phyloP scores from a whole-genome alignment of 2,797 vertebrate species.

The Jordanella pulchra region DNA sequence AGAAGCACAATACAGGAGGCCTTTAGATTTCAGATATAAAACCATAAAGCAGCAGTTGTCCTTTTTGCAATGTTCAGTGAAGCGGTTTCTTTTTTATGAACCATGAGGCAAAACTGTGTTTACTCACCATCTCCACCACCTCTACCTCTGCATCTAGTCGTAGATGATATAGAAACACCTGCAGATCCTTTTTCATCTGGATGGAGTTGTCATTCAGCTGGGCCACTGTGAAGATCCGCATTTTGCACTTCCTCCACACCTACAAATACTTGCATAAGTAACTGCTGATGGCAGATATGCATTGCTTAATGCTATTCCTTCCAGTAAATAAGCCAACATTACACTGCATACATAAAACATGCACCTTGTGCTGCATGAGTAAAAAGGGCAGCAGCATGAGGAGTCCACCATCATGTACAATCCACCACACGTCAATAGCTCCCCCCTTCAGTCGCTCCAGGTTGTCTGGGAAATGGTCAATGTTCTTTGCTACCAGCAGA shows the following conservation, averaged over 20 bases:
- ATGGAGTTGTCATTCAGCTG: constrained; percentile 97
- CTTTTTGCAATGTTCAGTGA: neutral
- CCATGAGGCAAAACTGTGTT: neutral
- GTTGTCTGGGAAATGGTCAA: constrained; percentile 89
- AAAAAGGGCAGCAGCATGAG: constrained; percentile 96
- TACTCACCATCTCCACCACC: constrained; percentile 95
- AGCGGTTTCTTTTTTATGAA: too few species aligned
- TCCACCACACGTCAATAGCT: constrained; percentile 95
- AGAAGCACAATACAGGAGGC: neutral
- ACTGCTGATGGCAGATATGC: too few species aligned
- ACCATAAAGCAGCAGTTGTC: neutral
- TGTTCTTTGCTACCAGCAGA: constrained; percentile 92
- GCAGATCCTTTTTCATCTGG: constrained; percentile 98
- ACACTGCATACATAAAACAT: neutral
- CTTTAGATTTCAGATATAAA: neutral
- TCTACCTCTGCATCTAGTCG: constrained; percentile 93
- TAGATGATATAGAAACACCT: constrained; percentile 93
- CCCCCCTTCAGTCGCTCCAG: constrained; percentile 88
- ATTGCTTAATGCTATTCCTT: accelerated
- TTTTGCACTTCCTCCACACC: constrained; percentile 96
- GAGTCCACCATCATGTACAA: constrained; percentile 95
- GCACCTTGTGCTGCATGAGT: constrained; percentile 92
- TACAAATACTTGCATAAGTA: constrained; percentile 51
- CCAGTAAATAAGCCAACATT: neutral
- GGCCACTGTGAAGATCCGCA: constrained; percentile 96